Evolutionary conservation across 30 jellyfish, hydroid and myxozoan genomes (phyloP).

Genomic region (Turritopsis dohrnii): DNA sequence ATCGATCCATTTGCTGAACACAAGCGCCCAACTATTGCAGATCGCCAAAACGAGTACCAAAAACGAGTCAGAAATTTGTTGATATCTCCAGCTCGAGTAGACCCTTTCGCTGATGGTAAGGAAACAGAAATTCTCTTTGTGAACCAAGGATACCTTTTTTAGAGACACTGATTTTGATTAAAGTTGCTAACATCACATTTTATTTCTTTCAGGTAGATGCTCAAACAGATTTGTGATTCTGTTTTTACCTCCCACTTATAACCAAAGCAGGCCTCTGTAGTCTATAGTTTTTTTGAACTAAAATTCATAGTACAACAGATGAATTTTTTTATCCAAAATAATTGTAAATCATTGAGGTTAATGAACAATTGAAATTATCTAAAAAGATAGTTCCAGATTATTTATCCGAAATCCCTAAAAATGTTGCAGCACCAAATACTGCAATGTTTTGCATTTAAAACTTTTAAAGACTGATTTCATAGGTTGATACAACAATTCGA

Average conservation of each 20-base stretch:
- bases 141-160: background rate
- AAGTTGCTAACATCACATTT: constrained; percentile 12
- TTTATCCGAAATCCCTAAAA: background rate
- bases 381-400: background rate
- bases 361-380: background rate
- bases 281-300: background rate
- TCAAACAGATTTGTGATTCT: constrained; percentile 4
- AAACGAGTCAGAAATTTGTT: constrained; percentile 52
- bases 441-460: background rate
- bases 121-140: background rate
- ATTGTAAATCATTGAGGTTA: background rate
- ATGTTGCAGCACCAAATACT: background rate
- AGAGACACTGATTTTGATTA: background rate
- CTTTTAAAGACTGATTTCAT: background rate
- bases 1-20: constrained; percentile 94
- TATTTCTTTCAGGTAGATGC: constrained; percentile 36
- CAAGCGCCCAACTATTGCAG: constrained; percentile 91
- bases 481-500: background rate
- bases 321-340: background rate
- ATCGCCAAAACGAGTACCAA: constrained; percentile 86
- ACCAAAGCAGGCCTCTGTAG: background rate
- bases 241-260: background rate
- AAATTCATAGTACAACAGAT: background rate
- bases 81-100: constrained; percentile 93
- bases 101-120: constrained; percentile 99